Percentiles rank a stretch among this genome's conserved stretches.
phyloP scores from a whole-genome alignment of 2,113 vertebrate genomes.

The Tursiops truncatus region DNA sequence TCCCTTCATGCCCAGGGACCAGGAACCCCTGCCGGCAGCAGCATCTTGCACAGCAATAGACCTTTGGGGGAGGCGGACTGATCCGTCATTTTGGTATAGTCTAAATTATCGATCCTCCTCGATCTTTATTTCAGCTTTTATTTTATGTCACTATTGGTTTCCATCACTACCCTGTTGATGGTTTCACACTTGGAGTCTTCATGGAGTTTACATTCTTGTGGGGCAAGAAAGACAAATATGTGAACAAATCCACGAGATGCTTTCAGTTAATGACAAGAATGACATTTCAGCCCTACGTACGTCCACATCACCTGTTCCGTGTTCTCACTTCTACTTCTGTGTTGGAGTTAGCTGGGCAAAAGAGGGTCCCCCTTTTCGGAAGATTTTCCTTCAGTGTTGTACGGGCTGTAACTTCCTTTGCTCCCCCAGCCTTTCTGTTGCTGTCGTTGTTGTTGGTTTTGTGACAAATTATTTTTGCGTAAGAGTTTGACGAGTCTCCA shows the following conservation, averaged over 20 bases:
- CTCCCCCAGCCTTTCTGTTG: background rate
- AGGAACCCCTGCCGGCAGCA: accelerated
- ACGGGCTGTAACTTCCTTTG: background rate
- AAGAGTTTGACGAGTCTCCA: background rate
- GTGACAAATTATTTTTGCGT: background rate
- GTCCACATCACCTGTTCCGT: background rate
- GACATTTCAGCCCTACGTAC: accelerated
- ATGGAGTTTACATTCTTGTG: background rate
- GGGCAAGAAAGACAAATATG: background rate
- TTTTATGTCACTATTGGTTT: background rate
- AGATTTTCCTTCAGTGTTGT: background rate
- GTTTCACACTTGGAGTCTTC: background rate
- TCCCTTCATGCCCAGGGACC: accelerated
- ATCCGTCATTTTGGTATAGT: background rate
- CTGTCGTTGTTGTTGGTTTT: background rate
- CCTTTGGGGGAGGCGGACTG: background rate
- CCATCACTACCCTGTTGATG: background rate
- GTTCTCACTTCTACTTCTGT: too few relatives aligned
- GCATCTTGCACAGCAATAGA: accelerated
- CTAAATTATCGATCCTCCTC: too few relatives aligned
- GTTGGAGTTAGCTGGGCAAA: background rate
- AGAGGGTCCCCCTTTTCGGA: too few relatives aligned
- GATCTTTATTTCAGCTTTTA: background rate
- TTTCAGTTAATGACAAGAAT: accelerated
- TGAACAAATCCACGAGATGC: accelerated